Conservation (phyloP, 2,797 vertebrate genomes). For the Sebastes vulpes region DNA sequence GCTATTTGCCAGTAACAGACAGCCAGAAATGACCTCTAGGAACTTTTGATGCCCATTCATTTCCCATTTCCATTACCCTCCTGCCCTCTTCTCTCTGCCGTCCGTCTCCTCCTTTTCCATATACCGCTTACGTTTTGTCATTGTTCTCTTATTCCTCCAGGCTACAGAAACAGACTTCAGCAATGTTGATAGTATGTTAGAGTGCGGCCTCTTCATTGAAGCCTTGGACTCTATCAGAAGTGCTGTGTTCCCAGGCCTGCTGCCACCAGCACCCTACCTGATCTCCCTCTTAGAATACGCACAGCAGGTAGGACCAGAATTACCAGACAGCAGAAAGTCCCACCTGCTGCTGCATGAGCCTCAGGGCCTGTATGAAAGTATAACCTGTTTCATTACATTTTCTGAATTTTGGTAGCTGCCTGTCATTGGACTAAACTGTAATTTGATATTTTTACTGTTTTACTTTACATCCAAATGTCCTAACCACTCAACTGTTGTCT, state of each 20-base stretch:
- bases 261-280: conserved; percentile 88
- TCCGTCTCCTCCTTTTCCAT: conserved; percentile 50
- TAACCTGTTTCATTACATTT: neutral
- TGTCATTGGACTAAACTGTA: neutral
- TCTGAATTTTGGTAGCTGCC: neutral
- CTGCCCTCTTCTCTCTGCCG: conserved; percentile 49
- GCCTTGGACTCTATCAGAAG: conserved; percentile 75
- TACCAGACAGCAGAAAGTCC: conserved; percentile 17
- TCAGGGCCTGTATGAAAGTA: neutral
- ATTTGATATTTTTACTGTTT: neutral
- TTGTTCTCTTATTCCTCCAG: conserved; percentile 68
- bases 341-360: conserved; percentile 6
- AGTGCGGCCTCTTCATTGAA: conserved; percentile 75
- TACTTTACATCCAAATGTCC: neutral
- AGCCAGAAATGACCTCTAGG: conserved; percentile 68
- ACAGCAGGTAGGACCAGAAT: conserved; percentile 86
- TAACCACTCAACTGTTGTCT: neutral
- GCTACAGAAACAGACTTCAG: conserved; percentile 62
- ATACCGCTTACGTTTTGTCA: conserved; percentile 33
- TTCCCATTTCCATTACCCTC: conserved; percentile 77
- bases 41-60: conserved; percentile 60
- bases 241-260: conserved; percentile 76
- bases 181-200: conserved; percentile 73
- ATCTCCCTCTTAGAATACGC: conserved; percentile 88
- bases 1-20: conserved; percentile 72